Conservation (phyloP, 2,113 vertebrate species). For the Synodontis membranacea region DNA sequence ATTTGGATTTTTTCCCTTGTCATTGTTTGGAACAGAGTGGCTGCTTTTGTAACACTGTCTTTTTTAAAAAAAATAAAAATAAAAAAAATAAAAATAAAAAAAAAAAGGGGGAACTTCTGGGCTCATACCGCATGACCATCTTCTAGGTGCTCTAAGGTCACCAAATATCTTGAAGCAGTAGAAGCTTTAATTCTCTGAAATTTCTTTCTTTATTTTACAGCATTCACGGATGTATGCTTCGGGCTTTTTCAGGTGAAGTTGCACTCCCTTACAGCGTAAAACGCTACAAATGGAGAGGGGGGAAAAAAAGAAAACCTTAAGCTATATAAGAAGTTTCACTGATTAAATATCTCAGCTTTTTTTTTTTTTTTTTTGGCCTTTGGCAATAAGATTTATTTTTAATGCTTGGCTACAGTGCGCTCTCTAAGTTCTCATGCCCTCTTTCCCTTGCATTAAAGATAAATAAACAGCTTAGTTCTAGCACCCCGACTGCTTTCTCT, state of each 20-base stretch:
- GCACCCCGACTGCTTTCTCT: background rate
- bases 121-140: background rate
- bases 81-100: no score
- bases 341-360: slow-evolving; percentile 9
- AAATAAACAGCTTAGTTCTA: slow-evolving; percentile 33
- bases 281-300: background rate
- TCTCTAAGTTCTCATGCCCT: slow-evolving; percentile 28
- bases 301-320: background rate
- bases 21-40: background rate
- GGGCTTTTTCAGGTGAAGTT: slow-evolving; percentile 9
- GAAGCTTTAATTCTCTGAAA: background rate
- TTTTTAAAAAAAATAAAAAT: no score
- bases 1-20: background rate
- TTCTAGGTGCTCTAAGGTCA: background rate
- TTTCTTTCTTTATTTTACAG: background rate
- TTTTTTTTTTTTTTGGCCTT: slow-evolving; percentile 34
- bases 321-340: background rate
- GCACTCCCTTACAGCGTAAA: background rate
- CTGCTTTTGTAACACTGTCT: no score
- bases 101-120: background rate
- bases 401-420: slow-evolving; percentile 18
- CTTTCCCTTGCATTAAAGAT: slow-evolving; percentile 26
- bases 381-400: slow-evolving; percentile 35
- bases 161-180: background rate
- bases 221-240: background rate